Evolutionary conservation across 2,888 invertebrate species (phyloP), one percentile per base, ranked within the genome.

Genomic region (Callinectes sapidus): DNA sequence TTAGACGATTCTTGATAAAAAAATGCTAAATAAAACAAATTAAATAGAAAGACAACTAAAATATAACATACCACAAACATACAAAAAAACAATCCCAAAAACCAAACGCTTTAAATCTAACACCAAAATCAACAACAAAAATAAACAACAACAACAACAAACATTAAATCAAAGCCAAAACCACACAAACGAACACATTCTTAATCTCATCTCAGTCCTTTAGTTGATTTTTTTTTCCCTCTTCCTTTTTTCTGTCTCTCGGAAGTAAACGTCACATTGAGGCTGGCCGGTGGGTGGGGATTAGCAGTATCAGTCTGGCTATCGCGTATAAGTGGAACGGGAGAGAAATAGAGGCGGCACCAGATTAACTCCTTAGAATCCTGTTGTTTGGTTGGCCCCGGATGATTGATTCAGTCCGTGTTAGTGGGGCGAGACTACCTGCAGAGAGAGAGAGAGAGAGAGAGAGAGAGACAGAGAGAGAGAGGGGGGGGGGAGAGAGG

Each of bases 401-500:
- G 35, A 81, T 35, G 35, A 81, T 81, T 32, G 35, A 81, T 10
- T 35, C 32, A 1, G 6, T 14, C 28, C n/a, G 28, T 28, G 32
- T 81, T 81, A 81, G 81, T 28, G 32, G 10, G 35, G 35, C 1
- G 81, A 32, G 81, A 28, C 28, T 28, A 71, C 10, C n/a, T n/a
- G 71, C 0, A 28, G 32, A 35, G 81, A 81, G 35, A 81, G 35
- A 35, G 81, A 35, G 35, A 81, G 81, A 81, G 81, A 35, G 32
- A 35, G 81, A 81, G 81, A 35, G 35, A 35, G 32, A 81, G 81
- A 35, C 35, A 81, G 81, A 81, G 81, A 81, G 81, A 81, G 81
- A 81, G 81, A 81, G 77, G 35, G 77, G 35, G 77, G 35, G 77
- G 35, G 77, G 35, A 54, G 54, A 54, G 87, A 87, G 87, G 54